Conservation (phyloP, 2,113 vertebrate genomes). For the Prionailurus bengalensis region DNA sequence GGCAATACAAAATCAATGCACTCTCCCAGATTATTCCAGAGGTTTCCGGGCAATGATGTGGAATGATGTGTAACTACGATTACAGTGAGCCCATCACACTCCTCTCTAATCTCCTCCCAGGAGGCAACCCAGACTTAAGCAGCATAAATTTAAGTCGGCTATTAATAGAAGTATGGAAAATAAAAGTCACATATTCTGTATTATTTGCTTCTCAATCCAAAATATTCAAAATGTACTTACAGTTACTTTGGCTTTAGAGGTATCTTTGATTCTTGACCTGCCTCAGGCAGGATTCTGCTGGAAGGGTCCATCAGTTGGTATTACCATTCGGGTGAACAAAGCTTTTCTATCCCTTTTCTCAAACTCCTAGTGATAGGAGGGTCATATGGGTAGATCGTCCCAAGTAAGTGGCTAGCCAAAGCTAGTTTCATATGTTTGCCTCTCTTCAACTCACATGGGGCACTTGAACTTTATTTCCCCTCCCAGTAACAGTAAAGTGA, state of each 20-base stretch:
- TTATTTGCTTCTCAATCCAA: neutral
- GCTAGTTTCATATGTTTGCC: neutral
- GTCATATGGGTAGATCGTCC: neutral
- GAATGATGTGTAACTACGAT: neutral
- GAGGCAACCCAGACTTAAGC: too few relatives aligned
- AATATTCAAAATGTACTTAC: neutral
- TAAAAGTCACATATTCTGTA: neutral
- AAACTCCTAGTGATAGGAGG: neutral
- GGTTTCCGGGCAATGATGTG: neutral
- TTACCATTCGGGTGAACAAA: neutral
- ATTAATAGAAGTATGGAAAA: neutral
- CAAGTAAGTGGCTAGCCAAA: neutral
- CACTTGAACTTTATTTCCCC: neutral
- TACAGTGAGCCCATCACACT: neutral
- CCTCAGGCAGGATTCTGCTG: neutral
- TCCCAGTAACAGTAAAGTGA: neutral
- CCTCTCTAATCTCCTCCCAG: neutral
- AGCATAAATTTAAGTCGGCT: neutral
- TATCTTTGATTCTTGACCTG: too few relatives aligned
- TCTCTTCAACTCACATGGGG: neutral
- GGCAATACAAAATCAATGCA: neutral
- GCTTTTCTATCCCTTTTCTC: neutral
- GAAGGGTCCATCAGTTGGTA: fast-evolving
- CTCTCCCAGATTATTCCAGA: neutral
- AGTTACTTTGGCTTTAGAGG: neutral